Evolutionary conservation across 2,113 vertebrate genomes (phyloP).

Genomic region (Trinectes maculatus): DNA sequence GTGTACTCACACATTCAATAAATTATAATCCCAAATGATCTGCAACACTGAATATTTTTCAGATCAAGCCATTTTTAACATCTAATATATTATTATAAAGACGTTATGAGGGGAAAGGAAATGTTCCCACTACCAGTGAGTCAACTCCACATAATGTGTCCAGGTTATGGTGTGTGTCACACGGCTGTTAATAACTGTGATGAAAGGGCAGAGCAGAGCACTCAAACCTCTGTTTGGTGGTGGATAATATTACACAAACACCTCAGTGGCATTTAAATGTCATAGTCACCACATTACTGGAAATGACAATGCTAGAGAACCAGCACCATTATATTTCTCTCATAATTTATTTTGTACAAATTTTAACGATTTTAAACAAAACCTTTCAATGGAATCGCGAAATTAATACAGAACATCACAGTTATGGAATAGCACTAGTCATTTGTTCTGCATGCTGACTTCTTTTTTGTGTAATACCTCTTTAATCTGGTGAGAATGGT

Average conservation of each 20-base stretch:
- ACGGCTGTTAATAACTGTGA: conserved; percentile 5
- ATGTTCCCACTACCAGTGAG: not conserved
- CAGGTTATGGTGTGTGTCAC: not conserved
- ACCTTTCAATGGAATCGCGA: conserved; percentile 41
- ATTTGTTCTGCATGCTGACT: not conserved
- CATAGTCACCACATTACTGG: conserved; percentile 5
- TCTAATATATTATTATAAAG: not conserved
- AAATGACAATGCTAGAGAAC: conserved; percentile 10
- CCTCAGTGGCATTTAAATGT: conserved; percentile 31
- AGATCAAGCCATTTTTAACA: not conserved
- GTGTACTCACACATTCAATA: not conserved
- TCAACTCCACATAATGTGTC: not conserved
- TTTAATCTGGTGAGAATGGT: conserved; percentile 34
- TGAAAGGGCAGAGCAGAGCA: not conserved
- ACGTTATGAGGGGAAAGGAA: not conserved
- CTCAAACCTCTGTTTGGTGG: conserved; percentile 42
- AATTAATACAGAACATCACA: not conserved
- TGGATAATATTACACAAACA: conserved; percentile 37
- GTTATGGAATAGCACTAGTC: not conserved
- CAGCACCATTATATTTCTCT: conserved; percentile 2
- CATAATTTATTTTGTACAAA: not conserved
- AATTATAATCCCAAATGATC: not conserved
- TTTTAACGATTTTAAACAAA: conserved; percentile 46
- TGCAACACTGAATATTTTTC: not conserved
- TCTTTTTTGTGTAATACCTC: conserved; percentile 9